Percentiles rank a stretch among this genome's conserved stretches.
Conservation (phyloP, 2,888 invertebrate species). For the Platycnemis pennipes region DNA sequence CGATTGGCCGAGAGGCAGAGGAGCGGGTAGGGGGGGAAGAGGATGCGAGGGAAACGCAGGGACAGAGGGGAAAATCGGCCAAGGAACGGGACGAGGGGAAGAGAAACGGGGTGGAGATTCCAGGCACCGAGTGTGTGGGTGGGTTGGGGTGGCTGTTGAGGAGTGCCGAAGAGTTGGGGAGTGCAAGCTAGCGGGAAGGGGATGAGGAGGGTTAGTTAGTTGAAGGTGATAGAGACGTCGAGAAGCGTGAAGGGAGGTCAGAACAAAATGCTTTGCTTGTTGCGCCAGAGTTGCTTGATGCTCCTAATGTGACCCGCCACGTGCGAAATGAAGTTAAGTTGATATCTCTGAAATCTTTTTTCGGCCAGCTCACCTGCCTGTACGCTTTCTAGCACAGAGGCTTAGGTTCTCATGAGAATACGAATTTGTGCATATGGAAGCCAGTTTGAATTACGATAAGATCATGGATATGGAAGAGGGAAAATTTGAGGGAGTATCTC, state of each 20-base stretch:
- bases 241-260: constrained; percentile 31
- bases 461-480: no score
- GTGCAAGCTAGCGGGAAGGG: neutral
- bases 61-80: neutral
- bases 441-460: no score
- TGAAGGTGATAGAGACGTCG: neutral
- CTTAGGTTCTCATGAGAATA: no score
- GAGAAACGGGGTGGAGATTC: neutral
- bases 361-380: no score
- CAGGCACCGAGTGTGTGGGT: neutral
- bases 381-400: no score
- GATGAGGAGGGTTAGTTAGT: neutral
- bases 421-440: no score
- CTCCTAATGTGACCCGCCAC: neutral
- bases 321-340: neutral
- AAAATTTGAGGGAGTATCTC: no score
- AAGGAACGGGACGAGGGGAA: neutral
- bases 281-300: neutral
- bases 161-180: no score
- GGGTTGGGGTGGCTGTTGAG: neutral
- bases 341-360: neutral
- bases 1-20: neutral
- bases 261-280: neutral
- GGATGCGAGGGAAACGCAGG: neutral
- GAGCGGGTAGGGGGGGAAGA: neutral